phyloP scores from a whole-genome alignment of 2,797 vertebrate species.

The Parauchenoglanis ngamensis region DNA sequence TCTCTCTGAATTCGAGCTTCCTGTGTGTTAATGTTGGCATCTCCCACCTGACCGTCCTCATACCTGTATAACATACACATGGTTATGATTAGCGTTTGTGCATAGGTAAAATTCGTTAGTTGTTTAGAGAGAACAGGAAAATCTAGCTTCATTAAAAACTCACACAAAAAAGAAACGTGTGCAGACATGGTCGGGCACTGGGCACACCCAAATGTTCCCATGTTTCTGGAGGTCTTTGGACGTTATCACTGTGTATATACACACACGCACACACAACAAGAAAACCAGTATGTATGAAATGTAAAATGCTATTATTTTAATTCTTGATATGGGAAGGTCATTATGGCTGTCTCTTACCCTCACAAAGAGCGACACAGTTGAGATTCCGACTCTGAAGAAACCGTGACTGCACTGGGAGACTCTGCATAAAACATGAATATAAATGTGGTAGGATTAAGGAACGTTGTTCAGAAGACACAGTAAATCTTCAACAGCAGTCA shows the following conservation, averaged over 20 bases:
- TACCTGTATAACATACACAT: constrained; percentile 77
- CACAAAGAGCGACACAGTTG: constrained; percentile 95
- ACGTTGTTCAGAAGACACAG: neutral
- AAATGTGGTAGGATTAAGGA: neutral
- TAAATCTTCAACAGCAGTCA: neutral
- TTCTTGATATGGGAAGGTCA: neutral
- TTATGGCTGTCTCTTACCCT: constrained; percentile 76
- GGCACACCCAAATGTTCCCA: constrained; percentile 99
- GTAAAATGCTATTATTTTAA: neutral
- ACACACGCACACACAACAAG: neutral
- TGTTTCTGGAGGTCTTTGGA: constrained; percentile 99
- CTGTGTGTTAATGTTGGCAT: constrained; percentile 94
- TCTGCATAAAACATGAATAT: constrained; percentile 67
- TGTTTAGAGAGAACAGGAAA: neutral
- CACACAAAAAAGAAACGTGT: constrained; percentile 99
- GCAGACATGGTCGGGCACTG: constrained; percentile 97
- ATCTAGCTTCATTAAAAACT: constrained; percentile 67
- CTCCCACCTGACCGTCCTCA: constrained; percentile 94
- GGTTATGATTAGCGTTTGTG: neutral
- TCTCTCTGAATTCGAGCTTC: constrained; percentile 89
- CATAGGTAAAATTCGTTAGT: neutral
- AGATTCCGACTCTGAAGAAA: constrained; percentile 93
- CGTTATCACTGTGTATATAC: constrained; percentile 85
- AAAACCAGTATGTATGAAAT: neutral
- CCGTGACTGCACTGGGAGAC: constrained; percentile 80